Percentiles rank a stretch among this genome's conserved stretches.
These are phyloP conservation scores for Philaethria dido DNA, from an alignment of 2,888 invertebrate species.

Conservation along the genomic window DNA sequence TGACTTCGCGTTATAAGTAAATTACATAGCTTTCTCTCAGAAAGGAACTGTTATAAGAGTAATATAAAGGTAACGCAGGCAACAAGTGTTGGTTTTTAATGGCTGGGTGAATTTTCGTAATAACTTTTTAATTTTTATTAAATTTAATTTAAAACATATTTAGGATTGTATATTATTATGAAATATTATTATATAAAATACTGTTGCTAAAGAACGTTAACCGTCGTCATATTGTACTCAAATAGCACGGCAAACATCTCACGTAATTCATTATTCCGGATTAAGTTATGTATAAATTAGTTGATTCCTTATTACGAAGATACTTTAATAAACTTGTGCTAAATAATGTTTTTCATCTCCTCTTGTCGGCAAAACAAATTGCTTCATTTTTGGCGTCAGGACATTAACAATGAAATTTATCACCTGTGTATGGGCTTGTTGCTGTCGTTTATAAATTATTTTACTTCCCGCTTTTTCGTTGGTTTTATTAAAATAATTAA, in stretches of 20 bases:
- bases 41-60: conserved; percentile 54
- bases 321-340: conserved; percentile 70
- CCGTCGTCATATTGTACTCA: not conserved
- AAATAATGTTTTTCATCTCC: conserved; percentile 81
- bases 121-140: not conserved
- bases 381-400: conserved; percentile 73
- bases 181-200: not conserved
- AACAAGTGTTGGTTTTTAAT: conserved; percentile 26
- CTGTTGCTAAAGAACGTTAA: not conserved
- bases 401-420: conserved; percentile 74
- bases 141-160: not conserved
- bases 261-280: conserved; percentile 3
- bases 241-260: not conserved
- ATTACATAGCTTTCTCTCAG: conserved; percentile 71
- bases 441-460: conserved; percentile 56
- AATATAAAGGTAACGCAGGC: conserved; percentile 51
- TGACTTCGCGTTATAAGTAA: conserved; percentile 69
- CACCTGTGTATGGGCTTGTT: conserved; percentile 63
- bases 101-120: not conserved
- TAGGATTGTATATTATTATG: not conserved
- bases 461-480: conserved; percentile 39
- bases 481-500: conserved; percentile 42
- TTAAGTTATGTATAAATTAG: conserved; percentile 28
- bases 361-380: conserved; percentile 75
- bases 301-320: conserved; percentile 42